Conservation (phyloP, 2,888 invertebrate species). For the Elaeidobius kamerunicus region DNA sequence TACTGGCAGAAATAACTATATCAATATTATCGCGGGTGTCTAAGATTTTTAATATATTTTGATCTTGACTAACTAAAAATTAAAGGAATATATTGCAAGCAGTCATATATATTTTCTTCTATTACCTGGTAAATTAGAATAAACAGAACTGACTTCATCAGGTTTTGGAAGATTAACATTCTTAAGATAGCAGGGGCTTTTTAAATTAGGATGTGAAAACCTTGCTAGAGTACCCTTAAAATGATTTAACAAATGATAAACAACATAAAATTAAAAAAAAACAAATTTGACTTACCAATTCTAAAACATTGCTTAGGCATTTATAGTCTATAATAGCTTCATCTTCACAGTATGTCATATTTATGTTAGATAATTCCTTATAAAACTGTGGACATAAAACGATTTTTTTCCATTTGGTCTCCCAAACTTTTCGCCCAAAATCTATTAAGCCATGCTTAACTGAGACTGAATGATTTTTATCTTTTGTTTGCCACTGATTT, state of each 20-base stretch:
- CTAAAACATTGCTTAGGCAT: constrained; percentile 33
- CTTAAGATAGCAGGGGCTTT: constrained; percentile 27
- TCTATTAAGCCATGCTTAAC: constrained; percentile 16
- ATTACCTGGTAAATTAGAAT: constrained; percentile 33
- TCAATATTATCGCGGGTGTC: constrained; percentile 38
- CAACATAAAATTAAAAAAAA: too few species aligned
- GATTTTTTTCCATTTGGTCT: constrained; percentile 32
- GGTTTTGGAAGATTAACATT: constrained; percentile 21
- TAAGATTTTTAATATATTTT: constrained; percentile 37
- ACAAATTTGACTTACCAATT: constrained; percentile 35
- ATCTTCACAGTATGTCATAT: constrained; percentile 34
- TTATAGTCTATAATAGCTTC: constrained; percentile 36
- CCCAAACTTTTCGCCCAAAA: constrained; percentile 32
- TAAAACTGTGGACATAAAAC: constrained; percentile 37
- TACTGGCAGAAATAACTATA: constrained; percentile 42
- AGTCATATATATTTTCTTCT: too few species aligned
- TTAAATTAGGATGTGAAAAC: constrained; percentile 31
- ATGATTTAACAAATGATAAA: constrained; percentile 6
- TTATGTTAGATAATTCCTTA: constrained; percentile 32
- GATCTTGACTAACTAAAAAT: constrained; percentile 40
- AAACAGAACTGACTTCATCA: constrained; percentile 6
- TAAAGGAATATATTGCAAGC: too few species aligned
- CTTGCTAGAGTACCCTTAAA: constrained; percentile 34
- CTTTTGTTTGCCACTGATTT: constrained; percentile 29
- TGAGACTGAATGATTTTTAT: constrained; percentile 4